Base-by-base conservation (phyloP, 1,140 invertebrate species). In the Philaenus spumarius region DNA sequence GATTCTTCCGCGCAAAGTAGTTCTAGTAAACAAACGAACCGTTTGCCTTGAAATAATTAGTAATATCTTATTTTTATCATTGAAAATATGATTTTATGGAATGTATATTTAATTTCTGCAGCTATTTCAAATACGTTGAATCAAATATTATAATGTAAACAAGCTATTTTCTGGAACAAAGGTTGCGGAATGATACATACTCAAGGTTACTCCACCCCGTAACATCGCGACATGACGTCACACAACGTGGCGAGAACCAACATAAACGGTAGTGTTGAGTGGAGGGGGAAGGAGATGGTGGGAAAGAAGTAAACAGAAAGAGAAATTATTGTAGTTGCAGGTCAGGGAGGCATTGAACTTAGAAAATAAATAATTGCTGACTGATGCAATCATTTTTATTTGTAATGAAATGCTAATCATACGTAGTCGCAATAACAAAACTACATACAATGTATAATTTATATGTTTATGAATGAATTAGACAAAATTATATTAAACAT, bases 201-300 rank as follows among this genome's bases (percentile, higher is more conserved):
- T 65, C 64, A 65, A 65, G 64, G 64, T 65, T 65, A 65, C 64
- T 63, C 61, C 55, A 59, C 47, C 59, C 61, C 61, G 56, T 58
- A 58, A 58, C 56, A 58, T 47, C 56, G 19, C 46, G 30, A 57
- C n/a, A 19, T 64, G 61, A 59, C 63, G 63, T 62, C 63, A 62
- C 48, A 40, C 39, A 55, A 23, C 47, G 46, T 50, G 56, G 24
- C 48, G 22, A 39, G 56, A 58, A 40, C 56, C 26, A 51, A 46
- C 43, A 23, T 26, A 51, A 51, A 51, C 48, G 48, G 48, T 51
- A 51, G 48, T 51, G 48, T 51, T 34, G 30, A 51, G 48, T 51
- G 24, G 48, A 30, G 48, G 48, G 48, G 48, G 48, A 40, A 40
- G 17, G 39, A 17, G 17, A 40, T 30, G 26, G 26, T 30, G 26